Evolutionary conservation across 2,113 vertebrate genomes (phyloP), one percentile per base, ranked within the genome.

Genomic region (Lontra canadensis): DNA sequence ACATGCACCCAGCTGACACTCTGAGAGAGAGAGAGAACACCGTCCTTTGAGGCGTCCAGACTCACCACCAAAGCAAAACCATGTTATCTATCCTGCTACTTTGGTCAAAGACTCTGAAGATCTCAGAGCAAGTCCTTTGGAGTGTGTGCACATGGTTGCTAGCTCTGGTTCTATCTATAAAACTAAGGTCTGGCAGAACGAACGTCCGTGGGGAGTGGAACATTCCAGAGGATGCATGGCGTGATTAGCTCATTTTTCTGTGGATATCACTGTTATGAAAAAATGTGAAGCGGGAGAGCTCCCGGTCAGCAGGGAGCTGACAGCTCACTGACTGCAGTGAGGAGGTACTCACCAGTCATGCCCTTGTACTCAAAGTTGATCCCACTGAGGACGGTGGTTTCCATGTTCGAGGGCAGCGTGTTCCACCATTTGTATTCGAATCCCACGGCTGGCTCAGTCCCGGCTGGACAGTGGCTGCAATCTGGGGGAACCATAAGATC

Each of bases 381-480:
- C 92, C 98, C 98, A 12, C 98, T 99, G 97, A 99, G 99, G 89
- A 99, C 98, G 0, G 98, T 98, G 0, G 99, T 99, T 98, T 98
- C 99, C 99, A 99, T 99, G 99, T 99, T 99, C 49, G 98, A 92
- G 15, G 99, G 99, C 98, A 99, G 98, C 0, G 25, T 99, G 96
- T 99, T 99, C 99, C 99, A 99, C 99, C 99, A 99, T 93, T 99
- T 99, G 98, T 99, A 99, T 97, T 99, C 99, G 59, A 99, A 99
- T 29, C 99, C 99, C 92, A 99, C 82, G 0, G 92, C 98, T 0
- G 99, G 99, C 95, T 99, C 99, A 0, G 99, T 99, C 52, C 99
- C 99, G 9, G 98, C 98, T 0, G 99, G 99, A 95, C 99, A 99
- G 97, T 97, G 98, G 2, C 86, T 90, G 73, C 99, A 99, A 57